Conservation (phyloP, 2,797 vertebrate genomes). For the Malacoctenus gilli region DNA sequence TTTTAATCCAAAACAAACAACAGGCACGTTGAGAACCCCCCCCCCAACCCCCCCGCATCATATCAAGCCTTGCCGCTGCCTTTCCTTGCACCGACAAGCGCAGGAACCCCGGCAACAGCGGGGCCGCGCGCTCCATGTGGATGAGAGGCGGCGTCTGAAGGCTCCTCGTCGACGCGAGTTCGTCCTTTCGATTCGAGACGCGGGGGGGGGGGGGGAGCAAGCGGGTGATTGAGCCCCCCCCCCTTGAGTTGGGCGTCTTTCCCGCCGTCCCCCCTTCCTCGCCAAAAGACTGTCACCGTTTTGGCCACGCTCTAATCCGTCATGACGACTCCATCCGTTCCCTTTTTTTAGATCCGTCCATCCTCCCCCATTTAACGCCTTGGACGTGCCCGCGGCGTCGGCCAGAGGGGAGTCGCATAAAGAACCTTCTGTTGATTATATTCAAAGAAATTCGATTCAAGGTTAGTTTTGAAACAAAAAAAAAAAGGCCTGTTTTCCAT, state of each 20-base stretch:
- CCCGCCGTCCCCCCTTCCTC: conserved; percentile 36
- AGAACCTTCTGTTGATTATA: background rate
- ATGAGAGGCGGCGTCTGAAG: too few relatives aligned
- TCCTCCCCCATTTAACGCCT: conserved; percentile 28
- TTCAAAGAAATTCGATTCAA: too few relatives aligned
- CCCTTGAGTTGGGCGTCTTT: conserved; percentile 33
- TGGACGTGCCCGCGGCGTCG: conserved; percentile 35
- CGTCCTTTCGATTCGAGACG: too few relatives aligned
- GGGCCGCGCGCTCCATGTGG: conserved; percentile 41
- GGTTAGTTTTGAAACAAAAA: too few relatives aligned
- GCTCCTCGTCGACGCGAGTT: too few relatives aligned
- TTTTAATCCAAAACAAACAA: background rate
- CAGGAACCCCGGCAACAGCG: conserved; percentile 24
- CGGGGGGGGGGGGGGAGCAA: too few relatives aligned
- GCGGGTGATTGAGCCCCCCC: conserved; percentile 51
- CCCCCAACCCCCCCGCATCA: too few relatives aligned
- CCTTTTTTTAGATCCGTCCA: conserved; percentile 41
- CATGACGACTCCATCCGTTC: conserved; percentile 60
- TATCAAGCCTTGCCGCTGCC: too few relatives aligned
- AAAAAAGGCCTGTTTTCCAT: too few relatives aligned
- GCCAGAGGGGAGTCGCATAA: conserved; percentile 22
- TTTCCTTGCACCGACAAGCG: background rate
- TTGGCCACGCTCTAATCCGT: conserved; percentile 55
- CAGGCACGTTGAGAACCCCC: background rate
- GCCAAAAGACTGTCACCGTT: conserved; percentile 66